Conservation (phyloP, 2,888 invertebrate species). For the Diabrotica balteata region DNA sequence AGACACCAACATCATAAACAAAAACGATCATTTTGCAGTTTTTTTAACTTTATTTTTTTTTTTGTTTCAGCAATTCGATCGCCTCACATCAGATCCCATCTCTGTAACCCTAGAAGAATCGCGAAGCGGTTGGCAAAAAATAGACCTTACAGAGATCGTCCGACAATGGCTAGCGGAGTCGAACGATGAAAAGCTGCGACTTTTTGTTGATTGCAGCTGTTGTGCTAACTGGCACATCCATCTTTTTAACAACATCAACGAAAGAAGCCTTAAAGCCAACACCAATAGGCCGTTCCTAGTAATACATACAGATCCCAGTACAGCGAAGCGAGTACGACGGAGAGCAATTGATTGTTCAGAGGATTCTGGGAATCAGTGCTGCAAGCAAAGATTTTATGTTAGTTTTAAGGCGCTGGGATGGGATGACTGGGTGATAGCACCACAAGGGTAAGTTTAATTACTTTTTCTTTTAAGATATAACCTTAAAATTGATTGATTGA, state of each 20-base stretch:
- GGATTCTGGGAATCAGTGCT: conserved; percentile 68
- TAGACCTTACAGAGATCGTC: conserved; percentile 82
- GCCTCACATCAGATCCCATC: conserved; percentile 65
- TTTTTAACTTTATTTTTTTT: too few relatives aligned
- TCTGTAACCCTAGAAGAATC: conserved; percentile 62
- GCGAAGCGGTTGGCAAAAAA: conserved; percentile 83
- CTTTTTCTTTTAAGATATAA: too few relatives aligned
- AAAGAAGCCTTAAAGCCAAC: conserved; percentile 59
- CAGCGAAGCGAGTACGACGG: conserved; percentile 74
- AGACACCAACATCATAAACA: too few relatives aligned
- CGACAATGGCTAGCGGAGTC: conserved; percentile 71
- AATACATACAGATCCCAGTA: conserved; percentile 77
- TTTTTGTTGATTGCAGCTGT: conserved; percentile 86
- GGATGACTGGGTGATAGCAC: conserved; percentile 90
- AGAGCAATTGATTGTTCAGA: conserved; percentile 85
- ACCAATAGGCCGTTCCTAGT: conserved; percentile 83
- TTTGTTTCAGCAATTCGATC: conserved; percentile 65
- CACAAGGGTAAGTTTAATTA: conserved; percentile 46
- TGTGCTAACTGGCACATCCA: conserved; percentile 81
- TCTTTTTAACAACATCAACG: conserved; percentile 60
- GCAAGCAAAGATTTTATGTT: conserved; percentile 90
- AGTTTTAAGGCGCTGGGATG: conserved; percentile 90
- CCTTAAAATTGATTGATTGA: neutral
- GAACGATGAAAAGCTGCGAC: conserved; percentile 69
- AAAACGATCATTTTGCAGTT: too few relatives aligned